phyloP scores from a whole-genome alignment of 2,797 vertebrate genomes.

The Erpetoichthys calabaricus region DNA sequence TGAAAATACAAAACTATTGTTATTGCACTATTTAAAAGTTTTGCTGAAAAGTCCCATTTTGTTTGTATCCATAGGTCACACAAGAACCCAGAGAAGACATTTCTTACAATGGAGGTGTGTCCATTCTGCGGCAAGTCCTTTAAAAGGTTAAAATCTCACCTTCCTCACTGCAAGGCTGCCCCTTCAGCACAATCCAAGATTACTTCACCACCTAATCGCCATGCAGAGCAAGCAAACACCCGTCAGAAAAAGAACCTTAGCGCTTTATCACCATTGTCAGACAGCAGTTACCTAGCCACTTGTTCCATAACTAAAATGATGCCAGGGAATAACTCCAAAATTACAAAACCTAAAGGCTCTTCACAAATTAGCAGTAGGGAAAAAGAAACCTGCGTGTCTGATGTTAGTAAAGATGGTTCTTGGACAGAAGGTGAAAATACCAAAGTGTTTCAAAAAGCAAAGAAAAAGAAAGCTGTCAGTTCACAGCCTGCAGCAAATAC shows the following conservation, averaged over 20 bases:
- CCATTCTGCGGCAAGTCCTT: constrained; percentile 66
- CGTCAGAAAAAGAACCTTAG: neutral
- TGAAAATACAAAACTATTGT: too few relatives aligned
- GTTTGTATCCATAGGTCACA: too few relatives aligned
- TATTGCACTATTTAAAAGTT: too few relatives aligned
- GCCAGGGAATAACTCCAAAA: too few relatives aligned
- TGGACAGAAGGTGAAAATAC: neutral
- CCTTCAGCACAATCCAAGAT: constrained; percentile 1
- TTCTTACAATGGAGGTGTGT: constrained; percentile 40
- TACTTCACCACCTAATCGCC: too few relatives aligned
- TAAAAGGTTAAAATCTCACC: constrained; percentile 70
- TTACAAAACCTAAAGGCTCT: too few relatives aligned
- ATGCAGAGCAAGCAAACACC: too few relatives aligned
- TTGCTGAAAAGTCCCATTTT: too few relatives aligned
- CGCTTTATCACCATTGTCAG: neutral
- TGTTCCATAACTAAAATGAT: too few relatives aligned
- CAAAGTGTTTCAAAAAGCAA: neutral
- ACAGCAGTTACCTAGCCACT: neutral
- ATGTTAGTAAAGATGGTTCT: neutral
- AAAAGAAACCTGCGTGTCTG: too few relatives aligned
- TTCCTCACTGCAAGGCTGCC: constrained; percentile 61
- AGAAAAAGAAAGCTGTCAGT: neutral
- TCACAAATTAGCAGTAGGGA: too few relatives aligned
- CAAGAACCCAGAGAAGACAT: too few relatives aligned
- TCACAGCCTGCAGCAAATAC: neutral